Base-by-base conservation (phyloP, 1,140 invertebrate species). In the Drosophila parabipectinata region DNA sequence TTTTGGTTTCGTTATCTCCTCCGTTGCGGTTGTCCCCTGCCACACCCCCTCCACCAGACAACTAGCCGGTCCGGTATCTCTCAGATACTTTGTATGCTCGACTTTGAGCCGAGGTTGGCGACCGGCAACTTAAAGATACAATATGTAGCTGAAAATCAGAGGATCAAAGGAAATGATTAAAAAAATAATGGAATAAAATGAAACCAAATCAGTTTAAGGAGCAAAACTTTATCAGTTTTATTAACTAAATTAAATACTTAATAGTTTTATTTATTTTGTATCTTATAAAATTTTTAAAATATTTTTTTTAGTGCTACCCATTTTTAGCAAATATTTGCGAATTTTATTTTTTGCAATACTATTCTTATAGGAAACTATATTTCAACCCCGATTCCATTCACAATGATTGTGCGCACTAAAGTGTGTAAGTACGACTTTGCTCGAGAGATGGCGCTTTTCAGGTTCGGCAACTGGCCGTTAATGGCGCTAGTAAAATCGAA, bases 1-100 rank as follows among this genome's bases (percentile, higher is more conserved):
- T 47, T 67, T 69, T 32, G 67, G 53, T 71, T 80, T 69, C 64
- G 63, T 71, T 84, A 77, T 83, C 80, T 76, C 72, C 77, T 66
- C n/a, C 55, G 37, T 50, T 81, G 68, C 45, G 56, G 66, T 51
- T 71, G 50, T 62, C 44, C 39, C 28, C 47, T 26, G 18, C 14
- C 18, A 3, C 28, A 12, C 28, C 12, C 41, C 39, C 30, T 39
- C 26, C 54, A 7, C 9, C 28, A 34, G 18, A 41, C 28, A 12
- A 39, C 34, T 15, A 24, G 6, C 24, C 12, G 18, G 21, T 26
- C n/a, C 9, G 28, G 51, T 66, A 45, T 73, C 60, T 71, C 12
- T 39, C 24, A 63, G 50, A 73, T 72, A 67, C 79, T 44, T 84
- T 83, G 63, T 75, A 75, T 69, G 51, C 51, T 55, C 60, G 58